Evolutionary conservation across 2,888 invertebrate species (phyloP).

Genomic region (Aphodius sticticus): DNA sequence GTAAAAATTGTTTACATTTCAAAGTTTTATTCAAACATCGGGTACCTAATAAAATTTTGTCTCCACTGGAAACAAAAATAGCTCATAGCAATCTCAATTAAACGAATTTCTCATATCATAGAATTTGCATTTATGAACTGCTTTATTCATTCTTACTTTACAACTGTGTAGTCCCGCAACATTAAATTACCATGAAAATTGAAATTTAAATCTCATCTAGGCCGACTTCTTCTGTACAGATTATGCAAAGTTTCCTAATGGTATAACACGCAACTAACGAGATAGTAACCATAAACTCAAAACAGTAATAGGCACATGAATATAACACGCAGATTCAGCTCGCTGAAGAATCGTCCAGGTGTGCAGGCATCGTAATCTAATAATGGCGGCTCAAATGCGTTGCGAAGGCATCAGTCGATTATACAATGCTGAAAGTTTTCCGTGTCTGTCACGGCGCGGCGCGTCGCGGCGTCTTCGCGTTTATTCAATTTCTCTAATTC

Average conservation of each 20-base stretch:
- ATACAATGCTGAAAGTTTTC: not conserved
- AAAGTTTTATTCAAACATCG: too few relatives aligned
- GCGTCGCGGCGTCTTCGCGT: not conserved
- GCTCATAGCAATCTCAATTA: too few relatives aligned
- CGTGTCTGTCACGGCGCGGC: not conserved
- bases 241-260: not conserved
- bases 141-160: too few relatives aligned
- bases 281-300: not conserved
- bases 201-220: too few relatives aligned
- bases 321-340: not conserved
- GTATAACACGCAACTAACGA: not conserved
- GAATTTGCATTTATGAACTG: too few relatives aligned
- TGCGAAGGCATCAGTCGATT: not conserved
- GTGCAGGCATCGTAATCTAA: not conserved
- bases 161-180: too few relatives aligned
- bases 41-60: too few relatives aligned
- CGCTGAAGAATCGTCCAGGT: not conserved
- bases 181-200: too few relatives aligned
- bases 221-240: not conserved
- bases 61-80: too few relatives aligned
- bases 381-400: not conserved
- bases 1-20: too few relatives aligned
- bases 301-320: not conserved
- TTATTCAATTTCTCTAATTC: constrained; percentile 4
- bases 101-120: too few relatives aligned